Evolutionary conservation across 2,797 vertebrate genomes (phyloP).

Genomic region (Poecilia velifera): DNA sequence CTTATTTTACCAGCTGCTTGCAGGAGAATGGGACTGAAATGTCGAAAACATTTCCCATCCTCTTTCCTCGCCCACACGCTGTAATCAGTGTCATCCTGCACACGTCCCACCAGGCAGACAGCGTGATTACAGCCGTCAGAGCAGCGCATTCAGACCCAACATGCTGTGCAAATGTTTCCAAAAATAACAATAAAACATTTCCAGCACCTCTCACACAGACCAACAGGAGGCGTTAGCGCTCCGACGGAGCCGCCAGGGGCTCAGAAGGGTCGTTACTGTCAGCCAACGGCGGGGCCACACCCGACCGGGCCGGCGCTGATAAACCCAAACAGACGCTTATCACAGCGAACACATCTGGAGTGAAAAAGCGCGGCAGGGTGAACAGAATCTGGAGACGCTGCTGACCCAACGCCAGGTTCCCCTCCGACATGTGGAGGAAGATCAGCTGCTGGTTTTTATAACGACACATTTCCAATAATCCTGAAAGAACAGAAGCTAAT

Average conservation of each 20-base stretch:
- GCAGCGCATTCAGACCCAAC: background rate
- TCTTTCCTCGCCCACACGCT: slow-evolving; percentile 14
- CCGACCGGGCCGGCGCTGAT: slow-evolving; percentile 60
- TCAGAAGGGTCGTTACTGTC: slow-evolving; percentile 14
- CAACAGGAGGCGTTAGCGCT: slow-evolving; percentile 53
- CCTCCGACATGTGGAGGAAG: background rate
- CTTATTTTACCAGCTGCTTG: background rate
- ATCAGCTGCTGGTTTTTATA: background rate
- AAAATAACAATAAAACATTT: background rate
- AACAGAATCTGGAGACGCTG: background rate
- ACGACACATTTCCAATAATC: background rate
- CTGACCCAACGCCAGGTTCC: background rate
- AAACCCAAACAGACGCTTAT: slow-evolving; percentile 57
- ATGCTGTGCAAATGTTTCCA: slow-evolving; percentile 4
- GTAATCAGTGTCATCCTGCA: slow-evolving; percentile 22
- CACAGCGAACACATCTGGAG: slow-evolving; percentile 30
- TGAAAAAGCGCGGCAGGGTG: background rate
- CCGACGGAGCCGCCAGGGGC: background rate
- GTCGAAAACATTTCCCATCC: background rate
- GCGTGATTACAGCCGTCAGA: slow-evolving; percentile 38
- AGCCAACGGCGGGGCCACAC: slow-evolving; percentile 31
- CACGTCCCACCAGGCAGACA: slow-evolving; percentile 16
- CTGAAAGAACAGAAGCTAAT: background rate
- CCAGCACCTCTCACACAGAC: background rate
- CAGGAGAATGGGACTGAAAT: background rate